Base-by-base conservation (phyloP, 2,888 invertebrate genomes). In the Caenorhabditis japonica region DNA sequence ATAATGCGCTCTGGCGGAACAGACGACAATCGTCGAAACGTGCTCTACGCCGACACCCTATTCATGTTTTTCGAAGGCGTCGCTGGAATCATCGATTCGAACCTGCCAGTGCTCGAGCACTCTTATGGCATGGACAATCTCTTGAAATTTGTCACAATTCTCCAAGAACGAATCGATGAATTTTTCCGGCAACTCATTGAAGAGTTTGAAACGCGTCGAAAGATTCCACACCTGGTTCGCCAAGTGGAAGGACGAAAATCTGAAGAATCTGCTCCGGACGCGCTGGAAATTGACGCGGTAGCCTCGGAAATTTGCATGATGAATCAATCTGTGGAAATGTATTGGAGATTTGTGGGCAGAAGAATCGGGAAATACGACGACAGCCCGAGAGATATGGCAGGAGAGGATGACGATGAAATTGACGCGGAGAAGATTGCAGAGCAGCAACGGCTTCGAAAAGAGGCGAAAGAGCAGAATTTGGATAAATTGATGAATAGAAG, bases 261-360 rank as follows among this genome's bases (percentile, higher is more conserved):
- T 33, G 8, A 46, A 34, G 60, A 60, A 17, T 12, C 12, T 8
- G 4, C 25, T 13, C 51, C 60, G 17, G 94, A 94, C 88, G 93
- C 94, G 0, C 92, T 93, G 85, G 93, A 93, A 82, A 91, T 94
- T 60, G 97, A 97, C 90, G 91, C 93, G 0, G 90, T 94, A 44
- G 91, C 97, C 68, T 92, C 93, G 0, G 97, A 99, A 90, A 91
- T 97, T 68, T 94, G 95, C 0, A 91, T 95, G 49, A 92, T 96
- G 90, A 95, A 95, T 89, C 92, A 94, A 0, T 91, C 95, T 77
- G 91, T 93, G n/a, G 93, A 94, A 86, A 90, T 97, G 21, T 99
- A 97, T 89, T 92, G 94, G 82, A 91, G 93, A 80, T 99, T 97
- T 90, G 90, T 97, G 73, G 90, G 92, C 55, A 90, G 94, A 69